Base-by-base conservation (phyloP, 1,140 invertebrate species). In the Littorina saxatilis region DNA sequence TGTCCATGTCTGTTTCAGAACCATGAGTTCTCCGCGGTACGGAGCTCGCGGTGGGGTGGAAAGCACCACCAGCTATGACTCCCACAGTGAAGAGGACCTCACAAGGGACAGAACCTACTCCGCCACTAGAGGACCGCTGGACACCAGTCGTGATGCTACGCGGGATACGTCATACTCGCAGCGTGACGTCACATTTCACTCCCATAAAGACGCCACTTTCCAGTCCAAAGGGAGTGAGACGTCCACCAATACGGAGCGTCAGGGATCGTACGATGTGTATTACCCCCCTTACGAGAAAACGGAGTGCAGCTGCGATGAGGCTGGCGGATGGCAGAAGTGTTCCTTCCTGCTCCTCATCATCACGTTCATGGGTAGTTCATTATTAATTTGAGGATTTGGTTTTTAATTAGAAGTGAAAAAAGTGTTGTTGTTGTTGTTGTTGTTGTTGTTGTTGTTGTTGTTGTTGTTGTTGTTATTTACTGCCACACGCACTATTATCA, bases 271-370 rank as follows among this genome's bases (percentile, higher is more conserved):
- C 70, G 70, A 73, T 50, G 47, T 73, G 40, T 39, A 23, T 2
- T 73, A 73, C 27, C 11, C 37, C 2, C 37, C 50, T 0, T 52
- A 76, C 27, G 55, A 78, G 58, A 78, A 78, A 37, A 39, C 32
- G 37, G 75, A 78, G 37, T 78, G 75, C 55, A 78, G 75, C 37
- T 78, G 75, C 27, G 75, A 40, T 37, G 75, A 40, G 5, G 58
- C 75, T 17, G 75, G 75, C 5, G 58, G 75, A 43, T 78, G 75
- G 55, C 75, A 78, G 75, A 78, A 78, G 58, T 63, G 63, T 32
- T 78, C 75, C 32, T 58, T 78, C 52, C 58, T 78, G 37, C 29
- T 78, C 17, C 58, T 78, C 29, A 43, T 43, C 2, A 3, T 78
- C n/a, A n/a, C 52, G 35, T 78, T 78, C 39, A 5, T 78, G 2